A percentile compares a stretch with the other conserved stretches of the same genome.
Evolutionary conservation across 2,888 invertebrate species (phyloP).

Genomic region (Agriopis leucophaearia): DNA sequence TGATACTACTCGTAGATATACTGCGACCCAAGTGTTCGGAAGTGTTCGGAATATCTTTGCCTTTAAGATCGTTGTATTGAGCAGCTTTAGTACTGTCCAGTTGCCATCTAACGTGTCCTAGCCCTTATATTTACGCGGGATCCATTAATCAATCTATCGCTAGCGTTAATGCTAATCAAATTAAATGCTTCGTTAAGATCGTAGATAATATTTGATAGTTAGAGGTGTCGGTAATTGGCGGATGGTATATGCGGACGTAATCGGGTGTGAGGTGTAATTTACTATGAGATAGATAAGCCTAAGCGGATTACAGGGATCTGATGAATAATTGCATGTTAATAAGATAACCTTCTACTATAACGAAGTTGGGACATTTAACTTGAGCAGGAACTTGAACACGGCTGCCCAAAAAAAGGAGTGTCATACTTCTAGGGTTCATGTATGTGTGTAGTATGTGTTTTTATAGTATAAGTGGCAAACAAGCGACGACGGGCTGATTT

Average conservation of each 20-base stretch:
- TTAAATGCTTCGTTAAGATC: conserved; percentile 70
- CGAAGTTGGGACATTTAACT: neutral
- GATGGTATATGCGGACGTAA: conserved; percentile 36
- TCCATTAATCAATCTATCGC: conserved; percentile 64
- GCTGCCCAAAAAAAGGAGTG: no score
- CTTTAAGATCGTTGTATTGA: no score
- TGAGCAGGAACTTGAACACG: neutral
- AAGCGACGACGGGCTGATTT: no score
- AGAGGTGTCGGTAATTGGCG: conserved; percentile 33
- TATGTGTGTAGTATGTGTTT: no score
- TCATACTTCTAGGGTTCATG: no score
- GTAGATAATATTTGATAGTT: conserved; percentile 48
- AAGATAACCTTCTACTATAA: conserved; percentile 18
- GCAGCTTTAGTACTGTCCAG: no score
- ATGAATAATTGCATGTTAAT: conserved; percentile 18
- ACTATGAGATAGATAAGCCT: conserved; percentile 22
- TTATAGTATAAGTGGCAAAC: no score
- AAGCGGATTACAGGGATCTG: conserved; percentile 18
- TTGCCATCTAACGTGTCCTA: neutral
- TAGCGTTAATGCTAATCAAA: conserved; percentile 64
- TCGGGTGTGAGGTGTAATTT: conserved; percentile 33
- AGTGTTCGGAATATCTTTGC: no score
- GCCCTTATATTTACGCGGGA: conserved; percentile 20
- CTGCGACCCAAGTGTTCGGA: no score
- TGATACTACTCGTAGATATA: no score